Base-by-base conservation (phyloP, 1,140 invertebrate species). In the Cherax quadricarinatus region DNA sequence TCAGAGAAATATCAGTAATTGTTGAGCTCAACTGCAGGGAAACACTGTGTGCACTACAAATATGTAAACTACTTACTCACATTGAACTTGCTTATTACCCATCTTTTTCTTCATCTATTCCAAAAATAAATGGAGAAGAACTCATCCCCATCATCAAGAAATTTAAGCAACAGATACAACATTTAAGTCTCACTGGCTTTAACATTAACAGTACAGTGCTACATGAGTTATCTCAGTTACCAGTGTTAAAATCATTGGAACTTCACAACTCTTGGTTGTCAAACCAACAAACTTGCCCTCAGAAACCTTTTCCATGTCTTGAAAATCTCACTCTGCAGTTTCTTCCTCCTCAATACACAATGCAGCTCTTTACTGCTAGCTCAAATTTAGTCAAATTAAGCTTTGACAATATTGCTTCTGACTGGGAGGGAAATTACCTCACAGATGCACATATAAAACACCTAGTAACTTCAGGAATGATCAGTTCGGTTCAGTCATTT, bases 11-110 rank as follows among this genome's bases (percentile, higher is more conserved):
- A 12, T 86, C 84, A 10, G 78, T 91, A 2, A 86, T 7, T 66
- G 24, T 86, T 10, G 89, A 91, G 18, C 57, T 86, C n/a, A 24
- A 81, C 49, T 62, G 62, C 1, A 83, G 70, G 60, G 89, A 82
- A 6, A 81, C 75, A 1, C 30, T 91, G 24, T n/a, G 6, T 49
- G 70, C 89, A 49, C 5, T 91, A 80, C 48, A 48, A 12, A 53
- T 30, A 30, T 87, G 53, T 48, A 62, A 53, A 24, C 84, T 81
- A 10, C 49, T 91, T 48, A 66, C 89, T 14, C 66, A 70, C 21
- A n/a, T 91, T 49, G 78, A 86, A 49, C 83, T 91, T n/a, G n/a
- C 49, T 4, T 91, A 86, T 75, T 91, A 81, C 49, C 89, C 89
- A 60, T 70, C 89, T 41, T 86, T 75, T 6, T 48, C 85, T 62